A percentile compares a stretch with the other conserved stretches of the same genome.
These are phyloP conservation scores for Atherinosoma microstoma DNA, from an alignment of 2,797 vertebrate genomes.

Conservation along the genomic window DNA sequence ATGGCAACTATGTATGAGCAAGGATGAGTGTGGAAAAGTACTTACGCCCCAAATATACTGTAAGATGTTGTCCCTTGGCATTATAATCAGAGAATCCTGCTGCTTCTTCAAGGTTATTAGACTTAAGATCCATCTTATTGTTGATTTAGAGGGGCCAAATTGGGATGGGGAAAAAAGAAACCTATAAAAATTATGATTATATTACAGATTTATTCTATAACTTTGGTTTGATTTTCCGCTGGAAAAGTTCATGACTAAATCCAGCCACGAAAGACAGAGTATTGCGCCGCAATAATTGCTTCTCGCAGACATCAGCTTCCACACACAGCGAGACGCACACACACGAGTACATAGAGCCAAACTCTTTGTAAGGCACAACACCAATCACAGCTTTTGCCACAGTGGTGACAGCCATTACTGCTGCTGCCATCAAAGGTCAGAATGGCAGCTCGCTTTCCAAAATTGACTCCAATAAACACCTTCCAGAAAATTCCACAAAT, in stretches of 20 bases:
- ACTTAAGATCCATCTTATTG: conserved; percentile 44
- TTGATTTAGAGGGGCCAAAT: conserved; percentile 61
- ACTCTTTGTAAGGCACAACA: conserved; percentile 59
- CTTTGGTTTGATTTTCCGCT: conserved; percentile 73
- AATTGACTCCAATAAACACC: conserved; percentile 83
- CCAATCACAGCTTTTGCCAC: conserved; percentile 68
- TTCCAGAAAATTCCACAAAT: conserved; percentile 77
- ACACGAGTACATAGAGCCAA: conserved; percentile 36
- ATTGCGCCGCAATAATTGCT: conserved; percentile 60
- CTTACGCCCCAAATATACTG: conserved; percentile 55
- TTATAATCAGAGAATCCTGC: conserved; percentile 55
- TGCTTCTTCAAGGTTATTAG: conserved; percentile 48
- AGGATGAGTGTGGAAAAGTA: conserved; percentile 65
- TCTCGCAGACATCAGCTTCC: conserved; percentile 53
- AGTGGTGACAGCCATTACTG: conserved; percentile 74
- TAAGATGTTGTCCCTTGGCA: conserved; percentile 59
- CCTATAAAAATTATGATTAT: conserved; percentile 70
- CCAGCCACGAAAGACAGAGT: conserved; percentile 65
- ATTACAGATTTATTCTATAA: conserved; percentile 72
- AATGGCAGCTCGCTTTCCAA: conserved; percentile 73
- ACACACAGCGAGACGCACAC: conserved; percentile 21
- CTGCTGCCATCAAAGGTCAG: conserved; percentile 74
- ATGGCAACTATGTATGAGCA: conserved; percentile 49
- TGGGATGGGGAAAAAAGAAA: conserved; percentile 49
- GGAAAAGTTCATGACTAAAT: conserved; percentile 78